phyloP scores from a whole-genome alignment of 1,140 invertebrate species.

The Pogonognathellus flavescens region DNA sequence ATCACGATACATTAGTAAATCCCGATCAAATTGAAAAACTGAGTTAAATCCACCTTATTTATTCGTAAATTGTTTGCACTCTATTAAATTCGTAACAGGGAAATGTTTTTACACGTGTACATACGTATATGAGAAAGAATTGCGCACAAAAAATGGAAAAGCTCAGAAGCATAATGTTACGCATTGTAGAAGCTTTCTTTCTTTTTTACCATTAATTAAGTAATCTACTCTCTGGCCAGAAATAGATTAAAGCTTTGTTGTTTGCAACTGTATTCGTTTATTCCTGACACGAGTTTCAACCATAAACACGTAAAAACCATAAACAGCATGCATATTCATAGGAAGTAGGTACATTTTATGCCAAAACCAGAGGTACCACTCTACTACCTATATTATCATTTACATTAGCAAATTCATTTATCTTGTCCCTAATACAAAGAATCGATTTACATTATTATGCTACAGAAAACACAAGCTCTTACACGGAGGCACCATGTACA shows the following conservation, averaged over 20 bases:
- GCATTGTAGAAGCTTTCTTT: not conserved
- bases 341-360: too few species aligned
- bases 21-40: too few species aligned
- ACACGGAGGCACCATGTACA: too few species aligned
- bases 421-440: too few species aligned
- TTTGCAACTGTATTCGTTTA: not conserved
- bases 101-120: not conserved
- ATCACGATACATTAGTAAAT: not conserved
- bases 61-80: conserved; percentile 22
- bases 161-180: not conserved
- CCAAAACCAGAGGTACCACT: too few species aligned
- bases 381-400: too few species aligned
- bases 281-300: not conserved
- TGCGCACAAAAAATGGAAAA: not conserved
- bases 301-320: not conserved
- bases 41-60: not conserved
- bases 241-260: not conserved
- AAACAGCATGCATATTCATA: too few species aligned
- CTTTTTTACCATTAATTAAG: conserved; percentile 38
- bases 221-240: conserved; percentile 19
- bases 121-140: not conserved
- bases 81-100: not conserved
- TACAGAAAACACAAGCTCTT: not conserved
- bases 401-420: too few species aligned
- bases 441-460: not conserved